Percentiles rank a stretch among this genome's conserved stretches.
Conservation (phyloP, 2,113 vertebrate genomes). For the Oreochromis spilurus region DNA sequence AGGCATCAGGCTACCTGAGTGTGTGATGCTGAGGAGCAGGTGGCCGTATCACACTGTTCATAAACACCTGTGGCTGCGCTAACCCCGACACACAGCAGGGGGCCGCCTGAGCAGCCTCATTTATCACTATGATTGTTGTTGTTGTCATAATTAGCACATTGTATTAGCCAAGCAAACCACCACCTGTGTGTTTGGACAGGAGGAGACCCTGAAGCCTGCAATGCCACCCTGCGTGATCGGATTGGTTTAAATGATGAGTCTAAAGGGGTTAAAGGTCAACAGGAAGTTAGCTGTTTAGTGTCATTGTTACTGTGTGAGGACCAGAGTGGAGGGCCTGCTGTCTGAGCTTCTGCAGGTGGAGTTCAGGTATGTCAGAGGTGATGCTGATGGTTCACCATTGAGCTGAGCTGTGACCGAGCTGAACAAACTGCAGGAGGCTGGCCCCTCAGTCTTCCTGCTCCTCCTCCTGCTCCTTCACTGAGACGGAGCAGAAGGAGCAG, state of each 20-base stretch:
- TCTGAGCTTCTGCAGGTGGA: background rate
- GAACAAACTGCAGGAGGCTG: background rate
- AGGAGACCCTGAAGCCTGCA: background rate
- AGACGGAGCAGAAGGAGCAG: background rate
- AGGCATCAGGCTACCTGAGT: background rate
- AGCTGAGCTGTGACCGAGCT: background rate
- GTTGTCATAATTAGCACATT: background rate
- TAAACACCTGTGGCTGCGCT: background rate
- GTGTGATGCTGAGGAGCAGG: background rate
- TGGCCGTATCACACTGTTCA: background rate
- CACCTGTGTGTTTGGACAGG: background rate
- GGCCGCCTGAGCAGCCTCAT: background rate
- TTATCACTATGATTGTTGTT: background rate
- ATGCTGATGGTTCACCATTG: background rate
- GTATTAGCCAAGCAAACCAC: too few species aligned
- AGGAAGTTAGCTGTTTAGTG: background rate
- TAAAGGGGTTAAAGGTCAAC: background rate
- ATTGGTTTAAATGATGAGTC: background rate
- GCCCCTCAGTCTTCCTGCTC: background rate
- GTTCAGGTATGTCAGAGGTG: background rate
- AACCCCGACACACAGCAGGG: background rate
- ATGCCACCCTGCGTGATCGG: background rate
- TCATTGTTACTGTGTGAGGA: background rate
- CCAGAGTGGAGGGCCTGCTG: background rate
- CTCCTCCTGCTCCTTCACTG: background rate